These are phyloP conservation scores for Callosobruchus maculatus DNA, from an alignment of 2,888 invertebrate genomes.

Conservation along the genomic window DNA sequence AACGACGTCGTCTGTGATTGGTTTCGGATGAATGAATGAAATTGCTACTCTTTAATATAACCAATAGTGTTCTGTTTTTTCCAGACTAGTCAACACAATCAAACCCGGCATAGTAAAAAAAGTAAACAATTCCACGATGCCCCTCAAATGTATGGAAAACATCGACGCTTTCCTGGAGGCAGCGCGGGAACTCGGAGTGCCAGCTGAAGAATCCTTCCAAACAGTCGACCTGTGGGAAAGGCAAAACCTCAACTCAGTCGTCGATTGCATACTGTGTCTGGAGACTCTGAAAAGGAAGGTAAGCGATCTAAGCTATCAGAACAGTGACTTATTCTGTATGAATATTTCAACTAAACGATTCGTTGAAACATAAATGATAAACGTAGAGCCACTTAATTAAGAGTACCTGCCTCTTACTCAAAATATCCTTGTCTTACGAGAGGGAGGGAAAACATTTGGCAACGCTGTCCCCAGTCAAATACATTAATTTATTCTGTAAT, in stretches of 20 bases:
- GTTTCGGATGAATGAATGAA: too few relatives aligned
- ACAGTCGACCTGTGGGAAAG: slow-evolving; percentile 97
- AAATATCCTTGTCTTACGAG: too few relatives aligned
- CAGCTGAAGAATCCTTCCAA: slow-evolving; percentile 92
- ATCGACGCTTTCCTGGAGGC: slow-evolving; percentile 89
- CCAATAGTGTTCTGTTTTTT: slow-evolving; percentile 28
- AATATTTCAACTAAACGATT: too few relatives aligned
- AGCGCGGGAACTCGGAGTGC: slow-evolving; percentile 83
- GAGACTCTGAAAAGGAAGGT: slow-evolving; percentile 95
- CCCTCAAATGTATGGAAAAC: slow-evolving; percentile 99
- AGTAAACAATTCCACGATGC: slow-evolving; percentile 81
- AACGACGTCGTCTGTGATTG: too few relatives aligned
- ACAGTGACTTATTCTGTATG: too few relatives aligned
- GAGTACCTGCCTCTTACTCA: too few relatives aligned
- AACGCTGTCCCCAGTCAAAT: too few relatives aligned
- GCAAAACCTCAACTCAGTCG: slow-evolving; percentile 93
- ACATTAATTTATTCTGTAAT: too few relatives aligned
- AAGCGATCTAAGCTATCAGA: slow-evolving; percentile 12
- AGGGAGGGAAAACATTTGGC: too few relatives aligned
- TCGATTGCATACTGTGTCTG: slow-evolving; percentile 92
- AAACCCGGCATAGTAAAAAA: slow-evolving; percentile 86
- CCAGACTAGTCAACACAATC: slow-evolving; percentile 80
- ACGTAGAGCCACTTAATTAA: too few relatives aligned
- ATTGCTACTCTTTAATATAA: too few relatives aligned
- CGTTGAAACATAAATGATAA: too few relatives aligned